Conservation (phyloP, 2,888 invertebrate species). For the Steinernema hermaphroditum region DNA sequence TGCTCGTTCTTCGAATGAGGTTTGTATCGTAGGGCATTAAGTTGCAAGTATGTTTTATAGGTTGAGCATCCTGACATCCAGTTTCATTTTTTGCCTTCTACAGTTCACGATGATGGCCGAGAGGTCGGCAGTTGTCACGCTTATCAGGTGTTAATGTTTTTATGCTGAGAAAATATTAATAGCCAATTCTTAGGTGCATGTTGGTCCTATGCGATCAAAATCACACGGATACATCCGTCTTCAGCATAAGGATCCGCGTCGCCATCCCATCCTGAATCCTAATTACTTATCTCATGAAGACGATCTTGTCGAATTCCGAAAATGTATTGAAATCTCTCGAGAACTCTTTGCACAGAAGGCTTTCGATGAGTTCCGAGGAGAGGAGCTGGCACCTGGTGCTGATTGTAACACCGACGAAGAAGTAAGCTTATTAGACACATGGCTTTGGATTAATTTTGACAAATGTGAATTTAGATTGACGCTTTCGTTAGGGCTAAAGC, state of each 20-base stretch:
- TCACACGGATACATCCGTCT: constrained; percentile 81
- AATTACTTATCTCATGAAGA: constrained; percentile 77
- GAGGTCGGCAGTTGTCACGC: constrained; percentile 69
- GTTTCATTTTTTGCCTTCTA: constrained; percentile 70
- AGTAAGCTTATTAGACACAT: constrained; percentile 36
- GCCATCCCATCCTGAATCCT: constrained; percentile 84
- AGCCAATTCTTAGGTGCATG: constrained; percentile 66
- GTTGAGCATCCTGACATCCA: constrained; percentile 69
- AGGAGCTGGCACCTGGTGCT: constrained; percentile 63
- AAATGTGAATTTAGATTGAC: constrained; percentile 59
- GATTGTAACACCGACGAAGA: constrained; percentile 52
- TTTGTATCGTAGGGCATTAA: constrained; percentile 29
- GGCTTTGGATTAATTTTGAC: no score
- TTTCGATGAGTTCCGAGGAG: constrained; percentile 65
- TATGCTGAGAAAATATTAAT: neutral
- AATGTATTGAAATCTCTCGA: constrained; percentile 55
- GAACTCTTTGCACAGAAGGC: constrained; percentile 59
- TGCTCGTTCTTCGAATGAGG: constrained; percentile 65
- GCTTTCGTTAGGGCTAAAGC: constrained; percentile 66
- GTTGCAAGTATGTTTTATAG: constrained; percentile 32
- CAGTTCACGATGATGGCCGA: constrained; percentile 70
- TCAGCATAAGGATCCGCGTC: constrained; percentile 76
- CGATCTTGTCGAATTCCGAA: constrained; percentile 61
- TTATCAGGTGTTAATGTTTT: constrained; percentile 69
- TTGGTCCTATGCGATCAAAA: constrained; percentile 77